Evolutionary conservation across 2,888 invertebrate species (phyloP).

Genomic region (Pyralis farinalis): DNA sequence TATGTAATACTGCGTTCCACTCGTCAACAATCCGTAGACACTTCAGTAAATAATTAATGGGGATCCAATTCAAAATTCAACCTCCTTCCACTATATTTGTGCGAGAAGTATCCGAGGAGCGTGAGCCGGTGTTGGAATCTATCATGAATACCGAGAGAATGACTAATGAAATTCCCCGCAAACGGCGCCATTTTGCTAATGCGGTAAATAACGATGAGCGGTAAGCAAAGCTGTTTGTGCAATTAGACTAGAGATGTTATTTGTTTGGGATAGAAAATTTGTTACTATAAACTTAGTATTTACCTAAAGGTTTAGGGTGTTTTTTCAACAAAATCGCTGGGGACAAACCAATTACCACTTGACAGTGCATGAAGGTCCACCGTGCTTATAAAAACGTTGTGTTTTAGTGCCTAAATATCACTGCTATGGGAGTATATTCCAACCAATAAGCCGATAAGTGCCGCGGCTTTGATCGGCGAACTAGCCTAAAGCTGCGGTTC

Average conservation of each 20-base stretch:
- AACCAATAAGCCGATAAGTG: no score
- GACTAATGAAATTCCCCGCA: slow-evolving; percentile 34
- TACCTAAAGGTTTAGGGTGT: no score
- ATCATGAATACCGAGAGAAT: slow-evolving; percentile 25
- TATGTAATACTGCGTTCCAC: slow-evolving; percentile 4
- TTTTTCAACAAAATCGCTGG: no score
- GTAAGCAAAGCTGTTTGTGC: slow-evolving; percentile 1
- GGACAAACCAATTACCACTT: no score
- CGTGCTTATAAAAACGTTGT: no score
- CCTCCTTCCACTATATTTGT: slow-evolving; percentile 15
- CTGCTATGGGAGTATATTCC: no score
- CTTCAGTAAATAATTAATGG: slow-evolving; percentile 21
- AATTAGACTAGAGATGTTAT: background rate
- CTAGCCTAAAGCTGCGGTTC: no score
- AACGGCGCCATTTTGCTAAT: slow-evolving; percentile 25
- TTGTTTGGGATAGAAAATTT: background rate
- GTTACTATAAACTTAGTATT: no score
- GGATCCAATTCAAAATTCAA: slow-evolving; percentile 19
- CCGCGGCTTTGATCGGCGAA: no score
- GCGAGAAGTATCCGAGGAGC: slow-evolving; percentile 14
- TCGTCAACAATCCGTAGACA: slow-evolving; percentile 12
- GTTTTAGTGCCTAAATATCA: no score
- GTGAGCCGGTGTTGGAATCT: slow-evolving; percentile 23
- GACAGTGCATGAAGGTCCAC: no score
- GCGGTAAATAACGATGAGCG: slow-evolving; percentile 9